Evolutionary conservation across 2,888 invertebrate species (phyloP).

Genomic region (Ptychoptera contaminata): DNA sequence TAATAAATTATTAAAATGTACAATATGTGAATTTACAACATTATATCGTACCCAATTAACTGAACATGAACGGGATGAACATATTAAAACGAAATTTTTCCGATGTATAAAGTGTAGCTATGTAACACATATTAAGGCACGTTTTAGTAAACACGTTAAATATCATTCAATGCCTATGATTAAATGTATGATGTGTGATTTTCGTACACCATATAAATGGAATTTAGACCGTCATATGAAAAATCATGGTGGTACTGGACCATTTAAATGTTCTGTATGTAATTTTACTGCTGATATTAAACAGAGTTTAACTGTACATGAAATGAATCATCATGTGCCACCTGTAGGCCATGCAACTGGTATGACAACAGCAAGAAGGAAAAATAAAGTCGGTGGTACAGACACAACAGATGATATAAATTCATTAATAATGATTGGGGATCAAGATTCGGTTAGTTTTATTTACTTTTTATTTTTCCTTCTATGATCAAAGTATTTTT

Average conservation of each 20-base stretch:
- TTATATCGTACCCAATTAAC: constrained; percentile 45
- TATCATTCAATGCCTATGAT: constrained; percentile 92
- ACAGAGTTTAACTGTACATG: constrained; percentile 80
- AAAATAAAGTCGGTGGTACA: constrained; percentile 60
- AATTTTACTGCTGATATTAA: constrained; percentile 85
- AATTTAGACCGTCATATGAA: constrained; percentile 87
- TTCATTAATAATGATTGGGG: neutral
- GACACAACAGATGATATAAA: constrained; percentile 22
- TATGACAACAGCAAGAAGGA: constrained; percentile 40
- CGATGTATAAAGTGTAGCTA: constrained; percentile 85
- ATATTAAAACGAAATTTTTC: constrained; percentile 62
- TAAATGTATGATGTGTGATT: constrained; percentile 85
- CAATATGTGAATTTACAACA: constrained; percentile 52
- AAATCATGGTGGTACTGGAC: constrained; percentile 76
- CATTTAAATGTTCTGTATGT: constrained; percentile 71
- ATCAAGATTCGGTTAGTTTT: neutral
- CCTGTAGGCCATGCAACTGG: constrained; percentile 50
- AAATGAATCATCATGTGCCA: constrained; percentile 79
- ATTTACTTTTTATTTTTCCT: neutral
- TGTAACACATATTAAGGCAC: constrained; percentile 75
- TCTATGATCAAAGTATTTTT: no score
- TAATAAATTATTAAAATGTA: constrained; percentile 34
- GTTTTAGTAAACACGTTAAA: constrained; percentile 84
- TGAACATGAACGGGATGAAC: constrained; percentile 57
- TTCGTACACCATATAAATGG: constrained; percentile 83